phyloP scores from a whole-genome alignment of 2,113 vertebrate genomes.

The Formicarius rufipectus region DNA sequence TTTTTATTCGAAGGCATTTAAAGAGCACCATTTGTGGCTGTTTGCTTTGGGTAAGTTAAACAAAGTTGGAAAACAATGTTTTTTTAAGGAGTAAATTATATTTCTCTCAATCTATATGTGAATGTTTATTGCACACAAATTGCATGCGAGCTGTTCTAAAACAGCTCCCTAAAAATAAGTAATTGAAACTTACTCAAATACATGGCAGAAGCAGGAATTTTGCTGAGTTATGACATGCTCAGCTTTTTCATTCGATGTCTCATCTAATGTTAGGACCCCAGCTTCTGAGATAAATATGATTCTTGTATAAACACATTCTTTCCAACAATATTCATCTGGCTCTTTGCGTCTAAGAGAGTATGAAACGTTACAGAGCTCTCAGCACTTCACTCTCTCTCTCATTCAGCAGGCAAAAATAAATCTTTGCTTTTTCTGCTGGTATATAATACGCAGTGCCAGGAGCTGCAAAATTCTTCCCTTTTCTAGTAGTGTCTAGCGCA shows the following conservation, averaged over 20 bases:
- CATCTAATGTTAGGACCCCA: background rate
- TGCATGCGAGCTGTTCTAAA: background rate
- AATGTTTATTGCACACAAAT: background rate
- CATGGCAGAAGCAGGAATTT: background rate
- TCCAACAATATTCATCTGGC: conserved; percentile 66
- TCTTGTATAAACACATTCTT: conserved; percentile 73
- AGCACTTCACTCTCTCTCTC: conserved; percentile 58
- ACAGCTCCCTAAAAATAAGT: background rate
- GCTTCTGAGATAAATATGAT: conserved; percentile 42
- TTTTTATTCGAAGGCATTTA: background rate
- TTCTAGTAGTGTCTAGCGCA: conserved; percentile 72
- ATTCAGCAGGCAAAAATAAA: conserved; percentile 74
- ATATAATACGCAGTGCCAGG: conserved; percentile 60
- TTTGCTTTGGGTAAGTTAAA: background rate
- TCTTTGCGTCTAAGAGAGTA: conserved; percentile 25
- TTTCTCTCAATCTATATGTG: background rate
- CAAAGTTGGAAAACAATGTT: background rate
- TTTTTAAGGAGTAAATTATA: background rate
- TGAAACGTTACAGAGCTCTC: conserved; percentile 57
- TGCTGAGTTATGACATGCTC: conserved; percentile 63
- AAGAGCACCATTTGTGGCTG: background rate
- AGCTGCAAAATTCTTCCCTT: conserved; percentile 75
- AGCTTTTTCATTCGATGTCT: conserved; percentile 12
- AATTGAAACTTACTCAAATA: background rate
- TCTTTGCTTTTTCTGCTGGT: conserved; percentile 37